Percentiles rank a stretch among this genome's conserved stretches.
Conservation (phyloP, 1,140 invertebrate species). For the Mylabris phalerata region DNA sequence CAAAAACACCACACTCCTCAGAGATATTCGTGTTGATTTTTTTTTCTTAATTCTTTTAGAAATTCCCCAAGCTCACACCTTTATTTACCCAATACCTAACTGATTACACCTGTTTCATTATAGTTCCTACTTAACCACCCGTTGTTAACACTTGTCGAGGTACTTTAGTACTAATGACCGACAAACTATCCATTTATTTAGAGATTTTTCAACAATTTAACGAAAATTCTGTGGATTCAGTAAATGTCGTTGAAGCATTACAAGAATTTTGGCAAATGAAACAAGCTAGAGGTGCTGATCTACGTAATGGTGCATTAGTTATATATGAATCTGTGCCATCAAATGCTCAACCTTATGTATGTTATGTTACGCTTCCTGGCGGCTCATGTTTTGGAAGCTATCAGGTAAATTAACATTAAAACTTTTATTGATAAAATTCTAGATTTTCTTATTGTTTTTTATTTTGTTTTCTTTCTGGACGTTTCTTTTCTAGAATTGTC, state of each 20-base stretch:
- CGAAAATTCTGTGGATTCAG: conserved; percentile 42
- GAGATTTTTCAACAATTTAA: conserved; percentile 29
- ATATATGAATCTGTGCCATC: conserved; percentile 93
- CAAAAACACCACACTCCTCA: no score
- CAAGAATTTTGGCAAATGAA: conserved; percentile 99
- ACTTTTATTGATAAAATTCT: not conserved
- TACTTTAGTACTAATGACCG: conserved; percentile 8
- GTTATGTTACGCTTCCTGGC: conserved; percentile 89
- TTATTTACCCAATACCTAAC: no score
- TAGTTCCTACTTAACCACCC: no score
- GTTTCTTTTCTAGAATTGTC: conserved; percentile 66
- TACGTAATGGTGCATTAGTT: conserved; percentile 84
- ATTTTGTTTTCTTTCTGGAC: not conserved
- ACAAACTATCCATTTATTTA: conserved; percentile 9
- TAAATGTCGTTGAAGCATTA: conserved; percentile 90
- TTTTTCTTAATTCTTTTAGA: no score
- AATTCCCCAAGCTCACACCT: no score
- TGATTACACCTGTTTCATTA: no score
- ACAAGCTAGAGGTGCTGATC: conserved; percentile 74
- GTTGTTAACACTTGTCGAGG: not conserved
- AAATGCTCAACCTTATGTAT: conserved; percentile 84
- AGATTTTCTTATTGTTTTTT: no score
- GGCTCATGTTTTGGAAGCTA: conserved; percentile 95
- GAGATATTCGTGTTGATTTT: no score
- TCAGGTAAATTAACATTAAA: conserved; percentile 53